Conservation (phyloP, 2,113 vertebrate genomes). For the Pollimyrus isidori region DNA sequence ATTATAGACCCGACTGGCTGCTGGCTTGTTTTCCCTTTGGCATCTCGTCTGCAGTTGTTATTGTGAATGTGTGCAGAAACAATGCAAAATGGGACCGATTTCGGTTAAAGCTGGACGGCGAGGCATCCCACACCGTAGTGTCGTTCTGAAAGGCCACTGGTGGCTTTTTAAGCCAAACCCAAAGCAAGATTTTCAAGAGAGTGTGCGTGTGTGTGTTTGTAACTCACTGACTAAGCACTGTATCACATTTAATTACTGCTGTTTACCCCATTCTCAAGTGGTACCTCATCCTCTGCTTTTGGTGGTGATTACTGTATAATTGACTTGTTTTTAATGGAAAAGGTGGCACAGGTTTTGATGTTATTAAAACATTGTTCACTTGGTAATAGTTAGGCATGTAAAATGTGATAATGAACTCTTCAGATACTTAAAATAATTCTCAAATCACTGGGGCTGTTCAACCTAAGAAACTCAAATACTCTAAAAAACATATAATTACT, state of each 20-base stretch:
- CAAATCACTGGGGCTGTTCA: not conserved
- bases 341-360: not conserved
- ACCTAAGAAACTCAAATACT: not conserved
- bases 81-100: not conserved
- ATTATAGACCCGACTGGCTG: not conserved
- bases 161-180: not conserved
- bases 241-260: not conserved
- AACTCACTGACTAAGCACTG: not conserved
- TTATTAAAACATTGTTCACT: not conserved
- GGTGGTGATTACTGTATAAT: not conserved
- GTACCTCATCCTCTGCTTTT: not conserved
- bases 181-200: not conserved
- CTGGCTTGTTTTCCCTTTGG: constrained; percentile 1
- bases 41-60: constrained; percentile 6
- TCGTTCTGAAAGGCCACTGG: not conserved
- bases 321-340: not conserved
- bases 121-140: not conserved
- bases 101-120: not conserved
- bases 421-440: not conserved
- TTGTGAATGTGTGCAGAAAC: constrained; percentile 6
- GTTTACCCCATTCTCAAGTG: not conserved
- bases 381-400: not conserved
- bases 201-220: not conserved
- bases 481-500: not conserved
- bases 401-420: not conserved